These are phyloP conservation scores for Porites evermanni DNA, from an alignment of 92 coral and sea anemone genomes.

Conservation along the genomic window DNA sequence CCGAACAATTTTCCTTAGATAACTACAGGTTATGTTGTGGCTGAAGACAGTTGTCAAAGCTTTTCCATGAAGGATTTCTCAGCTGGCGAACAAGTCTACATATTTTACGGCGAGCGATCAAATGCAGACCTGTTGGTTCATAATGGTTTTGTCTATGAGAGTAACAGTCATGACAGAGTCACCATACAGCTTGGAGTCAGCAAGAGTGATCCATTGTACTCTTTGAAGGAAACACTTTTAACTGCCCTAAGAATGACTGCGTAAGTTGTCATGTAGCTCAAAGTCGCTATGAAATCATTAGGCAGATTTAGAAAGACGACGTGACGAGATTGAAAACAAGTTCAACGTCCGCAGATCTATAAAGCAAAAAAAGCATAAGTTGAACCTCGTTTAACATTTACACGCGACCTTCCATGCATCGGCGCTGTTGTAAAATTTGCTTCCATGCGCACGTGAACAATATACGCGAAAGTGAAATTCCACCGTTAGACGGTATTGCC, in stretches of 20 bases:
- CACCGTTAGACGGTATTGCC: too few relatives aligned
- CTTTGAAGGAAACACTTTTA: constrained; percentile 82
- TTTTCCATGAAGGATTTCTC: constrained; percentile 74
- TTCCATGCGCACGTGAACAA: too few relatives aligned
- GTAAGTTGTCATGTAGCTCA: constrained; percentile 63
- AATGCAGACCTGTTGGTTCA: constrained; percentile 92
- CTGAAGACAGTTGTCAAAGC: constrained; percentile 79
- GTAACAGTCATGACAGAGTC: constrained; percentile 79
- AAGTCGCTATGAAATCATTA: too few relatives aligned
- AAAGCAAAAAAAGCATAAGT: too few relatives aligned
- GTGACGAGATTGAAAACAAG: too few relatives aligned
- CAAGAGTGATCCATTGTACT: constrained; percentile 86
- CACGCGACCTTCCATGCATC: too few relatives aligned
- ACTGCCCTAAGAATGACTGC: constrained; percentile 71
- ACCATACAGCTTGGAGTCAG: constrained; percentile 91
- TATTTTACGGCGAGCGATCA: constrained; percentile 94
- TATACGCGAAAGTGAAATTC: too few relatives aligned
- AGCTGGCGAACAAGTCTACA: constrained; percentile 92
- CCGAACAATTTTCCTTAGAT: constrained; percentile 54
- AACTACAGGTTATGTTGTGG: constrained; percentile 89
- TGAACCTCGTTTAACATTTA: too few relatives aligned
- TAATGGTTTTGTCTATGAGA: constrained; percentile 91
- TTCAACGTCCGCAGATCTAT: too few relatives aligned
- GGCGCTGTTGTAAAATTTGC: too few relatives aligned
- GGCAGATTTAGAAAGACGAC: too few relatives aligned